Base-by-base conservation (phyloP, 2,888 invertebrate genomes). In the Ischnura elegans region DNA sequence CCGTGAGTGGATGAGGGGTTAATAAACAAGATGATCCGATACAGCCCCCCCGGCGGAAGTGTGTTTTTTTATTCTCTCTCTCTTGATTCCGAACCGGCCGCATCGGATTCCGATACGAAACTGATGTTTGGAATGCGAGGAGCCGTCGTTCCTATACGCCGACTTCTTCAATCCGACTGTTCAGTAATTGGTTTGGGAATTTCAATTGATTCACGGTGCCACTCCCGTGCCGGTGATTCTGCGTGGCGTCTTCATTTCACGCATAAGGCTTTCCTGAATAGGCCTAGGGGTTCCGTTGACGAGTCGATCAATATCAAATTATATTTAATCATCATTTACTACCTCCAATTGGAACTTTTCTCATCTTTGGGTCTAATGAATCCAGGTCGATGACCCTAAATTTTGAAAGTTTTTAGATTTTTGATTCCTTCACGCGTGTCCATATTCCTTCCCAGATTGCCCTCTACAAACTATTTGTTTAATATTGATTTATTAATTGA, bases 1-100 rank as follows among this genome's bases (percentile, higher is more conserved):
- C 29, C 21, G 76, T 76, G 76, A 76, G 76, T 76, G 76, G 76
- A 76, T 76, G 76, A 76, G 76, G 76, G 76, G 76, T 76, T 76
- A 76, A 76, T 76, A 76, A 76, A 76, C 76, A 76, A 36, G 76
- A 76, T 76, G 36, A 76, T 29, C 76, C 76, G 76, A 76, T 76
- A 76, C 76, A 36, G 36, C n/a, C 19, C n/a, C 19, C 36, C 76
- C 29, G 36, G 76, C 36, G 76, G 29, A 13, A 2, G 76, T 76
- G 76, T 76, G 29, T 76, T 76, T 76, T 76, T 29, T n/a, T n/a
- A n/a, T n/a, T n/a, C n/a, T n/a, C n/a, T n/a, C 0, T 29, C n/a
- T 2, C 61, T n/a, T n/a, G 76, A 36, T 76, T 61, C 61, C 61
- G 61, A 6, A 61, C 61, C 25, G 76, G 76, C 36, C 25, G 76